Evolutionary conservation across 2,113 vertebrate species (phyloP), one percentile per base, ranked within the genome.

Genomic region (Psephotus haematonotus): DNA sequence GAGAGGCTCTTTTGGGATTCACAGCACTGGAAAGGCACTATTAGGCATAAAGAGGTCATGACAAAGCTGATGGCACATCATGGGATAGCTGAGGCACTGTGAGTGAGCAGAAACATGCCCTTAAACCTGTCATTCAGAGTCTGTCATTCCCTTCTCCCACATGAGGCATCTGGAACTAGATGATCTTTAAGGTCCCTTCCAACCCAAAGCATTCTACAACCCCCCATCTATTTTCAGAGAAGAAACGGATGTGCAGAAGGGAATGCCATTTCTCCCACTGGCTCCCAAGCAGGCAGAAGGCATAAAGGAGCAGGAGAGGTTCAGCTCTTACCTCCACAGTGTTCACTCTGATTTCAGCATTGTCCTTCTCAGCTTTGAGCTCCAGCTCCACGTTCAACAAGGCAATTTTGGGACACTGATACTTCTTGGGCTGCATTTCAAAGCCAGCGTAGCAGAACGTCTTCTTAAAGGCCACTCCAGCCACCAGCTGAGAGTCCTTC

Each of bases 401-500:
- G 17, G 99, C 99, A 0, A 99, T 99, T 96, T 95, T 99, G 69
- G 98, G 99, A 15, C 98, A 97, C 22, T 98, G 97, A 10, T 99
- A 99, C 68, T 98, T 98, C 94, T 99, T 99, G 75, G 99, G 99
- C 93, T 99, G 99, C 99, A 99, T 99, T 97, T 99, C 99, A 96
- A 99, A 99, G 1, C 99, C 99, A 17, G 99, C 99, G 0, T 99
- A 99, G 27, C 99, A 99, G 94, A 99, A 99, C 2, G 99, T 99
- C 97, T 99, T 99, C 98, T 99, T 99, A 90, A 99, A 99, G 9
- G 99, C 99, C 1, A 99, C 99, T 0, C 99, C 99, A 5, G 98
- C 98, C 60, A 99, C 98, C 95, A 99, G 97, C 84, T 99, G 98
- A 1, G 99, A 99, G 35, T 99, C 99, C 99, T 99, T 97, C 3